Evolutionary conservation across 1,140 invertebrate genomes (phyloP), one percentile per base, ranked within the genome.

Genomic region (Drosophila lacteicornis): DNA sequence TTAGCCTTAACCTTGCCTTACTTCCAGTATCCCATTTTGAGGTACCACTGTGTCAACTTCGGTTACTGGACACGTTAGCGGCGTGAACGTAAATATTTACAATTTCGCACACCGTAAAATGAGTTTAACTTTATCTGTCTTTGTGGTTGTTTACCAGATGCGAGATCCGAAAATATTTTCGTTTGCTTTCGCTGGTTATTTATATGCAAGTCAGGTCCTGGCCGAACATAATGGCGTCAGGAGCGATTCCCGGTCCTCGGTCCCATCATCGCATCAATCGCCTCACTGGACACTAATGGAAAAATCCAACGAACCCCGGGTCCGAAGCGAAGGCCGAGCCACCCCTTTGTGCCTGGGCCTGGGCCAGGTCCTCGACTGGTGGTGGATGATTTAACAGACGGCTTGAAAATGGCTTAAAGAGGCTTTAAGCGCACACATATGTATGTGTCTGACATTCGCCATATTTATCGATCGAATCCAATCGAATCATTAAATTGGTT

Each of bases 171-270:
- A 70, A 70, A 62, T 79, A 73, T 88, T 80, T 88, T 68, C 69
- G 81, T 87, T 82, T 79, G 74, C 73, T 84, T 58, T 85, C 85
- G 66, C 78, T 66, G 78, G 69, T 81, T 90, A 90, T 90, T 90
- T 90, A 90, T 90, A 85, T 90, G 85, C 85, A 82, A 90, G 85
- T 90, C 85, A 90, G 85, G 85, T 82, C 75, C 75, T 75, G 81
- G 69, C 53, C 69, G 19, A 42, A 42, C 46, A 46, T 79, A 90
- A 90, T 90, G 85, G 85, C 85, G 85, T 80, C 79, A 73, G 74
- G 60, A 82, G 83, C 68, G 73, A n/a, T 71, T 46, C 80, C 56
- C 38, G 62, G 9, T 11, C 33, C 33, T 59, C 55, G 40, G 36
- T 38, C 73, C 55, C 62, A 78, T 78, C 75, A 61, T 69, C 80